Evolutionary conservation across 2,888 invertebrate genomes (phyloP), one percentile per base, ranked within the genome.

Genomic region (Drosophila paramelanica): DNA sequence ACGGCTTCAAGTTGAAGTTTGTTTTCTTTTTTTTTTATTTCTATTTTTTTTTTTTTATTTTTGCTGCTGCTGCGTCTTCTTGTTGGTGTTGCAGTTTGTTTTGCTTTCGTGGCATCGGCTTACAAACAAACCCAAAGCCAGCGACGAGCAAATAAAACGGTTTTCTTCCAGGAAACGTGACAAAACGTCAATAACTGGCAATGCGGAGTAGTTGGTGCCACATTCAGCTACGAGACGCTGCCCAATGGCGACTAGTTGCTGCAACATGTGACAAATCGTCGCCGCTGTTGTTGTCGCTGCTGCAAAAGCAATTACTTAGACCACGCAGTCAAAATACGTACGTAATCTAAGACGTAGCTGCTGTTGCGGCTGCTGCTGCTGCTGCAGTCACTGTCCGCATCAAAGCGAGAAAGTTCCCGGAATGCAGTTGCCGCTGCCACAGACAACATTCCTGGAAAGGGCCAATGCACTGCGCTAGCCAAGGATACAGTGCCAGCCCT

Each of bases 141-240:
- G 72, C 71, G 79, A 52, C 81, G 64, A 84, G 72, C 85, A 84
- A 84, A 84, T 84, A 81, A 89, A 89, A 82, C 89, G 81, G 82
- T 88, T 90, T 84, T 58, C 79, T 84, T 90, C 91, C 85, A 78
- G 79, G 90, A 90, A 90, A 88, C 90, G 91, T 90, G 91, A 90
- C 90, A 82, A 90, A 90, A 90, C 90, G 90, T 86, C 90, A 90
- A 90, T 87, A 83, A 74, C 73, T 72, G 69, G 57, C 58, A 55
- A 59, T 51, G 61, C 70, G 53, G 61, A 51, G 67, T 72, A 66
- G 79, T 75, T 69, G 66, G 45, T 65, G 68, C 74, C 51, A 46
- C 61, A 31, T 42, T 51, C 41, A 36, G 41, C 64, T 41, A 41
- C 76, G 67, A 68, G 58, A 64, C 67, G 42, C 47, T 43, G 62